Evolutionary conservation across 92 coral and sea anemone genomes (phyloP).

Genomic region (Nematostella vectensis): DNA sequence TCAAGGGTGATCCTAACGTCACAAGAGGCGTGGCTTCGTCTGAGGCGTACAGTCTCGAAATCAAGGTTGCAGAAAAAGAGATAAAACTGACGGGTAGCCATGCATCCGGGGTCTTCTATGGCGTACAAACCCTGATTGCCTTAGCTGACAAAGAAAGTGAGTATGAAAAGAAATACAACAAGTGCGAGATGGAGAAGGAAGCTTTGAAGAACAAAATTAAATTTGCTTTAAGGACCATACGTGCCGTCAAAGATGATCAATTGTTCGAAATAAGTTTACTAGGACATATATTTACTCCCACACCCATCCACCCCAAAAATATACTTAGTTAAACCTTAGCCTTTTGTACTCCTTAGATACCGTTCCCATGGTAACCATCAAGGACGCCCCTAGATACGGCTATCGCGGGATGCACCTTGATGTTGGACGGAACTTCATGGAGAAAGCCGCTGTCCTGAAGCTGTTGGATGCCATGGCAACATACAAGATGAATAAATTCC

Average conservation of each 20-base stretch:
- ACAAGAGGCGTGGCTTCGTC: constrained; percentile 15
- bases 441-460: constrained; percentile 63
- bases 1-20: constrained; percentile 36
- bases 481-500: constrained; percentile 93
- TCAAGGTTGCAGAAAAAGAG: constrained; percentile 14
- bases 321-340: too few species aligned
- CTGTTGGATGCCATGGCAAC: constrained; percentile 79
- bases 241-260: too few species aligned
- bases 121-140: constrained; percentile 66
- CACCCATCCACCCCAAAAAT: too few species aligned
- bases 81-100: constrained; percentile 43
- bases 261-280: too few species aligned
- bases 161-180: too few species aligned
- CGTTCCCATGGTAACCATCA: constrained; percentile 43
- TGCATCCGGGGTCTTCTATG: constrained; percentile 67
- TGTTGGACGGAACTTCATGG: constrained; percentile 78
- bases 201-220: too few species aligned
- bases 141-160: constrained; percentile 27
- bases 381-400: constrained; percentile 65
- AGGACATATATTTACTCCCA: too few species aligned
- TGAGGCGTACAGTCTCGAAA: constrained; percentile 50
- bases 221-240: too few species aligned
- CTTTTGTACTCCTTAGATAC: constrained; percentile 21
- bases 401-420: constrained; percentile 96
- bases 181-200: too few species aligned